Base-by-base conservation (phyloP, 2,113 vertebrate species). In the Camelus bactrianus region DNA sequence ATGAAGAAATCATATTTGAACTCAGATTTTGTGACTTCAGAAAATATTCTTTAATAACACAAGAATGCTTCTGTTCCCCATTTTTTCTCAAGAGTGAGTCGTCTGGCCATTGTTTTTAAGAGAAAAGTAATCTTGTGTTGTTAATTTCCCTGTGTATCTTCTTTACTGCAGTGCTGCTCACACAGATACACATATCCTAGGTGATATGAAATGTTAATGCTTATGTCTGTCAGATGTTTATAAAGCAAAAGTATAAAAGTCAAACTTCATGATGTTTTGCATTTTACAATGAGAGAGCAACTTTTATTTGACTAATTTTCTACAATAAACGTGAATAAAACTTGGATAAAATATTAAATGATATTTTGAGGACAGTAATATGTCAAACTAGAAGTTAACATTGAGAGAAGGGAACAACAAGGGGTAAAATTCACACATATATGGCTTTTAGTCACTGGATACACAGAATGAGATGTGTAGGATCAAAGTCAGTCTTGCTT, bases 1-100 rank as follows among this genome's bases (percentile, higher is more conserved):
- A 42, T 86, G 48, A 94, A 94, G n/a, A 85, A 65, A 70, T 89
- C 8, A 20, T 82, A 62, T 60, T 70, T 87, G 52, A 94, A 67
- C 4, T 6, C 20, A 58, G 38, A 60, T 38, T 70, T 80, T 81
- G 16, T 73, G 14, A 38, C 70, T 95, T 89, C 30, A 80, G 30
- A 80, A 54, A 80, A 70, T 6, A 10, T n/a, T 64, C 8, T 38
- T 19, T 48, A 58, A 79, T 54, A 62, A n/a, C 9, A 58, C 6
- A 60, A 67, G 32, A 52, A 75, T 79, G 11, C 2, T 60, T 75
- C 28, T 38, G 6, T 46, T 91, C 4, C 8, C 3, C 26, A 12
- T 22, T 16, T 35, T 70, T 32, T 3, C 10, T 62, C 2, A 79
- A 72, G 91, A 46, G 10, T 62, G 8, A 83, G 12, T 77, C 3